Evolutionary conservation across 2,113 vertebrate species (phyloP).

Genomic region (Perca flavescens): DNA sequence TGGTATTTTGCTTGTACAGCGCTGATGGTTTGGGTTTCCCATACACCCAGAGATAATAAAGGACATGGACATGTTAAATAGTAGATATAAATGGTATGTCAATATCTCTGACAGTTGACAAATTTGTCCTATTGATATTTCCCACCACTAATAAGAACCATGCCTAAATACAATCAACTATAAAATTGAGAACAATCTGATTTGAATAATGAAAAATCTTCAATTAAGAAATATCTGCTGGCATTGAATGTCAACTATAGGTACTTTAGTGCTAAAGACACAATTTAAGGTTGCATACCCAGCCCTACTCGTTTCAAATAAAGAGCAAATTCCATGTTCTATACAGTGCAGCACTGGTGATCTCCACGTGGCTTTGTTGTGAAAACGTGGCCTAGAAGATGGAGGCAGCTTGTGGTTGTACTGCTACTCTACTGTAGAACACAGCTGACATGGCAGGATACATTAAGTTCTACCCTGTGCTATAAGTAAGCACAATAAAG

Average conservation of each 20-base stretch:
- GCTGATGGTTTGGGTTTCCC: neutral
- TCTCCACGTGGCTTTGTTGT: neutral
- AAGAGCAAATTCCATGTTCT: neutral
- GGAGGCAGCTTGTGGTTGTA: neutral
- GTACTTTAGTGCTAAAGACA: neutral
- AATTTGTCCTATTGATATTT: neutral
- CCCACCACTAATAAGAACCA: neutral
- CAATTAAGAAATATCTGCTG: neutral
- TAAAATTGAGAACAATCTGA: neutral
- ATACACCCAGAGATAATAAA: neutral
- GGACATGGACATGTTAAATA: neutral
- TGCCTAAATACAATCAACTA: neutral
- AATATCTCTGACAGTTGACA: neutral
- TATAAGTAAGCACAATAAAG: neutral
- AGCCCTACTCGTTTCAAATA: neutral
- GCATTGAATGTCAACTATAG: neutral
- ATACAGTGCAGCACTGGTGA: neutral
- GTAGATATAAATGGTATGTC: neutral
- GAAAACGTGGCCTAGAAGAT: neutral
- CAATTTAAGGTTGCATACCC: neutral
- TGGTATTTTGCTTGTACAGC: neutral
- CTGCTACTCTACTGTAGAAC: neutral
- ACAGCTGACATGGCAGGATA: neutral
- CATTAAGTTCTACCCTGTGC: neutral
- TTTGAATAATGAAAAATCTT: neutral